Evolutionary conservation across 2,797 vertebrate genomes (phyloP), one percentile per base, ranked within the genome.

Genomic region (Echeneis naucrates): DNA sequence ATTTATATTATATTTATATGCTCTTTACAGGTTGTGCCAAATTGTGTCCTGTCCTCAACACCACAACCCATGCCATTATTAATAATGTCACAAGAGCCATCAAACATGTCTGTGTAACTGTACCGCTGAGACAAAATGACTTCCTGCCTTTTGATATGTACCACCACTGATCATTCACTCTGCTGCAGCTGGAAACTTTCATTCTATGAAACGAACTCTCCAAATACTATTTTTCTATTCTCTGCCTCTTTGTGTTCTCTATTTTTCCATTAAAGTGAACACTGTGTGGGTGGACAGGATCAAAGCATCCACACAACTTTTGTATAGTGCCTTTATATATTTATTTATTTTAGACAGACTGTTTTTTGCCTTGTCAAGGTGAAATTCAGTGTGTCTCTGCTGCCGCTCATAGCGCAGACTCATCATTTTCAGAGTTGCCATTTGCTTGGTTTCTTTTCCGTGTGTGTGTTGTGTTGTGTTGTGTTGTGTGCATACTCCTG

Each of bases 31-130:
- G n/a, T n/a, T 72, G 61, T 19, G 74, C 40, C 66, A 73, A 68
- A 91, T 92, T 88, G 86, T 90, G 92, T 84, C 58, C 73, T 40
- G 62, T 78, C 84, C 70, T 78, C 3, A 3, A 75, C 63, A 69
- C 73, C 83, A 50, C 40, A 42, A 6, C 61, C 76, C 57, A 72
- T 76, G 16, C 78, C 76, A 72, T 74, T 90, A 88, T 89, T 77
- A 84, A 86, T 80, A 77, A 78, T 86, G 82, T 92, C 87, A 88
- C 80, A 77, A 63, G 68, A 70, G 68, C 72, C 70, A 85, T 89
- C 87, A 88, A 90, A 87, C 84, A 89, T 75, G 72, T 82, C 62
- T 11, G 50, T 55, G 55, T 80, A 77, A 72, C 74, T 77, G 70
- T 73, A 48, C 67, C 68, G 44, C 69, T 67, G 69, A 81, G 37